A percentile compares a stretch with the other conserved stretches of the same genome.
These are phyloP conservation scores for Drosophila neonasuta DNA, from an alignment of 2,888 invertebrate genomes.

Conservation along the genomic window DNA sequence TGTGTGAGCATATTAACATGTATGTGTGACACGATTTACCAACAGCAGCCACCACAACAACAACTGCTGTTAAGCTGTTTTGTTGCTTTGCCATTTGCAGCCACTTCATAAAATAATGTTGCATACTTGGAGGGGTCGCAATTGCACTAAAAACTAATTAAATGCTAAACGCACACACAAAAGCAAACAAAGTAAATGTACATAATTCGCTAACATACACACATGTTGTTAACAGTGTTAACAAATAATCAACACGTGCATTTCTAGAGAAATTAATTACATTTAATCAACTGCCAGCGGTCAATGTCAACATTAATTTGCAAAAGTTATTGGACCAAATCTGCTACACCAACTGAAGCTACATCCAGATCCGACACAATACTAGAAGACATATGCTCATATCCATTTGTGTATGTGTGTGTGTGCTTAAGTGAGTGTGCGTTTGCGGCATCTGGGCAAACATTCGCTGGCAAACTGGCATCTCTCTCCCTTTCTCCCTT, in stretches of 20 bases:
- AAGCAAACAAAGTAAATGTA: slow-evolving; percentile 21
- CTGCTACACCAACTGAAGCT: slow-evolving; percentile 18
- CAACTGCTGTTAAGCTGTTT: slow-evolving; percentile 20
- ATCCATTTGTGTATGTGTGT: slow-evolving; percentile 12
- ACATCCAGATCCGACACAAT: slow-evolving; percentile 10
- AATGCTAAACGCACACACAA: slow-evolving; percentile 27
- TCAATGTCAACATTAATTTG: slow-evolving; percentile 68
- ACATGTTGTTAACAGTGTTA: not conserved
- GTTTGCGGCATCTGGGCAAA: slow-evolving; percentile 35
- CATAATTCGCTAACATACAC: slow-evolving; percentile 16
- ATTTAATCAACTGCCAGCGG: slow-evolving; percentile 65
- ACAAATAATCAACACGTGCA: slow-evolving; percentile 23
- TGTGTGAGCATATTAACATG: slow-evolving; percentile 48
- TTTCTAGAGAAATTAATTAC: slow-evolving; percentile 65
- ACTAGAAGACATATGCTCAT: slow-evolving; percentile 9
- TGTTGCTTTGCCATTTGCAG: slow-evolving; percentile 52
- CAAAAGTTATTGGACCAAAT: slow-evolving; percentile 50
- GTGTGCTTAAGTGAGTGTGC: slow-evolving; percentile 1
- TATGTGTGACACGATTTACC: slow-evolving; percentile 60
- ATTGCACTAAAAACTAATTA: slow-evolving; percentile 51
- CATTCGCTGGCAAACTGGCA: slow-evolving; percentile 6
- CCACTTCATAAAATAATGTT: slow-evolving; percentile 46
- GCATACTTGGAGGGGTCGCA: slow-evolving; percentile 34
- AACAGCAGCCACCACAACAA: slow-evolving; percentile 21
- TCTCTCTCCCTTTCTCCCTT: not conserved